Base-by-base conservation (phyloP, 2,888 invertebrate genomes). In the Hyposoter dolosus region DNA sequence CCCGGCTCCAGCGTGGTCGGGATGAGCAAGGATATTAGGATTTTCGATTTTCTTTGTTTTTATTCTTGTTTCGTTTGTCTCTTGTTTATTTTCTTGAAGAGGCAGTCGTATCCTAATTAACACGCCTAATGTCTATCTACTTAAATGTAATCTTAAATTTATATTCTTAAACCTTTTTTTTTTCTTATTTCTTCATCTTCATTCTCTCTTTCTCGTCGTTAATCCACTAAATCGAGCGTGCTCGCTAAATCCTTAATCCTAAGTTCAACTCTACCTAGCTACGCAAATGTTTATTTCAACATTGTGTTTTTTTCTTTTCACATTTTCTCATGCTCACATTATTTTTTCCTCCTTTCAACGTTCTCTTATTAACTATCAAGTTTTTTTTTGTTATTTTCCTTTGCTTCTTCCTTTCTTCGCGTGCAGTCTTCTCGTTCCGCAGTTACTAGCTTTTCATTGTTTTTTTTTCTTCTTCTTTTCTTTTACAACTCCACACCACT, bases 101-200 rank as follows among this genome's bases (percentile, higher is more conserved):
- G 92, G 91, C 92, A 91, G 89, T 91, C 90, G 89, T 91, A 91
- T 90, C 89, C 92, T 93, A 93, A 90, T 91, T 93, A 92, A 88
- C 76, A 82, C 84, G 85, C 84, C 91, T 92, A 91, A 88, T 79
- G 81, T 87, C 89, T 90, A 90, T 89, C 89, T 92, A 92, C 87
- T 90, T 89, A 91, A 88, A 83, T 85, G 85, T 66, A 88, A 83
- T 60, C 88, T 87, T 84, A 88, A 71, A 56, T 76, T 91, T 91
- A 78, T 80, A 80, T 92, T 90, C 89, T 91, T 91, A 91, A 90
- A 88, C 90, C 77, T 83, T 86, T 79, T 80, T 71, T 47, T 80
- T 82, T 83, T 82, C 47, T 68, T 88, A 45, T 63, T 77, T 80
- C 82, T 66, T 79, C 32, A 28, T 69, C 78, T 28, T 60, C 60